Evolutionary conservation across 2,113 vertebrate species (phyloP).

Genomic region (Actenoides lindsayi): DNA sequence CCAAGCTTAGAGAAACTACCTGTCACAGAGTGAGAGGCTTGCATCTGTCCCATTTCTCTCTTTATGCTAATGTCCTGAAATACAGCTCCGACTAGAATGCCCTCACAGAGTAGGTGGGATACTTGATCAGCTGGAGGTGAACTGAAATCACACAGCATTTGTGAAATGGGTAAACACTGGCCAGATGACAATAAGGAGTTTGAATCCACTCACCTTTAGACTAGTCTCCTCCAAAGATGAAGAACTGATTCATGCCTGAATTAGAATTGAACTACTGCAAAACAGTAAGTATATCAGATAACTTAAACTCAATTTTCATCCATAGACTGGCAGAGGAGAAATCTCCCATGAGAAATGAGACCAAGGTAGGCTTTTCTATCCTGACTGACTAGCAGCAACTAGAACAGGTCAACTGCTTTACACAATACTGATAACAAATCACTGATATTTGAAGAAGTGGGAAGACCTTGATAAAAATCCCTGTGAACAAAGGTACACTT

Average conservation of each 20-base stretch:
- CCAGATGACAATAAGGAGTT: fast-evolving
- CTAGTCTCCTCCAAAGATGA: not conserved
- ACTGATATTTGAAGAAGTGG: not conserved
- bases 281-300: not conserved
- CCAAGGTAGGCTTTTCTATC: not conserved
- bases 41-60: not conserved
- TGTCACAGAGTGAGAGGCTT: not conserved
- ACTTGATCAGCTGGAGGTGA: not conserved
- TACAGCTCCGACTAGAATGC: not conserved
- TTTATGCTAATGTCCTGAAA: not conserved
- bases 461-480: not conserved
- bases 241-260: not conserved
- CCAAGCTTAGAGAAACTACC: not conserved
- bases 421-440: not conserved
- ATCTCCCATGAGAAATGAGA: not conserved
- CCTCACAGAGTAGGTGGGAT: not conserved
- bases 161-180: not conserved
- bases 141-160: not conserved
- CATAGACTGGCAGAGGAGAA: not conserved
- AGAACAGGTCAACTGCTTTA: not conserved
- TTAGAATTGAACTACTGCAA: not conserved
- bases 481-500: not conserved
- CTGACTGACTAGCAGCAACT: not conserved
- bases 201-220: not conserved
- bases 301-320: not conserved